Conservation (phyloP, 2,797 vertebrate genomes). For the Denticeps clupeoides region DNA sequence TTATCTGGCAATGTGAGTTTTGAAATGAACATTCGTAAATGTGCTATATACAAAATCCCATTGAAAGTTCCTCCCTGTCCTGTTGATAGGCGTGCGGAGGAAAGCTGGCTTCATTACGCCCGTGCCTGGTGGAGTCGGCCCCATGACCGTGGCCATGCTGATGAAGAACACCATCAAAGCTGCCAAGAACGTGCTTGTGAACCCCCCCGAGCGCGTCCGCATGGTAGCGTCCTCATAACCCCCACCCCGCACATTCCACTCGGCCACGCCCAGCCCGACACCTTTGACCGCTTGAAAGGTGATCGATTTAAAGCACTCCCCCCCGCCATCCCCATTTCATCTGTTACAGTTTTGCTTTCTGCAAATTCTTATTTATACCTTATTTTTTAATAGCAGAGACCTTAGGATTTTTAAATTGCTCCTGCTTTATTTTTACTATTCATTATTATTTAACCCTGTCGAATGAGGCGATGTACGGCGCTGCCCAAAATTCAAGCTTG, state of each 20-base stretch:
- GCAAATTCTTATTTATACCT: neutral
- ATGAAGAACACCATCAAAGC: slow-evolving; percentile 98
- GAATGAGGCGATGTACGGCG: no score
- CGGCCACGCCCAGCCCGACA: slow-evolving; percentile 6
- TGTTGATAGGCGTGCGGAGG: slow-evolving; percentile 68
- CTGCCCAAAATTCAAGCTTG: no score
- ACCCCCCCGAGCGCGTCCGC: slow-evolving; percentile 50
- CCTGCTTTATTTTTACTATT: neutral
- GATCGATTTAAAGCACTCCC: slow-evolving; percentile 22
- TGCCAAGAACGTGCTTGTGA: slow-evolving; percentile 73
- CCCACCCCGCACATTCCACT: slow-evolving; percentile 1
- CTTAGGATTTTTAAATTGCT: neutral
- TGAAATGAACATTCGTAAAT: no score
- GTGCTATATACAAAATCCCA: no score
- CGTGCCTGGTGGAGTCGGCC: slow-evolving; percentile 88
- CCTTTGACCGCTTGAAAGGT: slow-evolving; percentile 28
- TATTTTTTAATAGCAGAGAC: neutral
- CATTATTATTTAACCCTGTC: neutral
- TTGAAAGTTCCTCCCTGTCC: neutral
- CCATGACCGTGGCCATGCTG: slow-evolving; percentile 97
- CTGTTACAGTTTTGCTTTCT: slow-evolving; percentile 39
- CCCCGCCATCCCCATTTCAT: slow-evolving; percentile 14
- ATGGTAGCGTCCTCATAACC: slow-evolving; percentile 58
- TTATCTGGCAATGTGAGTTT: no score
- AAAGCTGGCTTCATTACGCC: slow-evolving; percentile 92